A percentile compares a stretch with the other conserved stretches of the same genome.
phyloP scores from a whole-genome alignment of 2,113 vertebrate species.

The Archilochus colubris region DNA sequence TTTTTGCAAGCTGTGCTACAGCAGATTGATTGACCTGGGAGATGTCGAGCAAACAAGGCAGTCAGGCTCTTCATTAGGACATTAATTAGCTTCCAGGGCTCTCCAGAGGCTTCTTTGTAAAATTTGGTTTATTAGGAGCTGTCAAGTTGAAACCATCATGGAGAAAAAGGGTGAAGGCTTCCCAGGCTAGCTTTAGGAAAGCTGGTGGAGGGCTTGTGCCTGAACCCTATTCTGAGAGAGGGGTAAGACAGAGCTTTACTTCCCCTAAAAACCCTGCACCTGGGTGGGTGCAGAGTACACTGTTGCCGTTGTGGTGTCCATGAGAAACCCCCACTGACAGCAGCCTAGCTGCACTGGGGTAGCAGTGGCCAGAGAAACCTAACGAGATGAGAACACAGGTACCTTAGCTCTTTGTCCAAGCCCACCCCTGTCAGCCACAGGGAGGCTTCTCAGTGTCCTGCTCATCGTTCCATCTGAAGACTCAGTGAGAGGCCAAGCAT shows the following conservation, averaged over 20 bases:
- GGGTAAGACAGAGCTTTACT: not conserved
- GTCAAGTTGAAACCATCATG: not conserved
- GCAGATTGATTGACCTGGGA: constrained; percentile 53
- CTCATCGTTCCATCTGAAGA: not conserved
- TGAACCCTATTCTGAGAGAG: not conserved
- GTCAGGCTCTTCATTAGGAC: constrained; percentile 39
- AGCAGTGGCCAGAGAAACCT: not conserved
- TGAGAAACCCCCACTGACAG: not conserved
- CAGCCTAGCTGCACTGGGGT: not conserved
- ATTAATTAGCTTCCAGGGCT: constrained; percentile 42
- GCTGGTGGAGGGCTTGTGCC: not conserved
- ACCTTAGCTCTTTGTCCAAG: not conserved
- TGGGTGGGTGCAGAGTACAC: not conserved
- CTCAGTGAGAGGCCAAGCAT: not conserved
- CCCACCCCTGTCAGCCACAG: not conserved
- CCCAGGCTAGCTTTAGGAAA: not conserved
- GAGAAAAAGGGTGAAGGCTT: not conserved
- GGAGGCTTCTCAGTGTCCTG: not conserved
- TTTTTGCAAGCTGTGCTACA: not conserved
- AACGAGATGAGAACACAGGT: not conserved
- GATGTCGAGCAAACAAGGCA: not conserved
- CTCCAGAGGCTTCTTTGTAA: not conserved
- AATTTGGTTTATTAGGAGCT: constrained; percentile 34
- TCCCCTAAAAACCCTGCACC: not conserved
- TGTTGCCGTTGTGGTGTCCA: not conserved